phyloP scores from a whole-genome alignment of 2,113 vertebrate genomes.

The Propithecus coquereli region DNA sequence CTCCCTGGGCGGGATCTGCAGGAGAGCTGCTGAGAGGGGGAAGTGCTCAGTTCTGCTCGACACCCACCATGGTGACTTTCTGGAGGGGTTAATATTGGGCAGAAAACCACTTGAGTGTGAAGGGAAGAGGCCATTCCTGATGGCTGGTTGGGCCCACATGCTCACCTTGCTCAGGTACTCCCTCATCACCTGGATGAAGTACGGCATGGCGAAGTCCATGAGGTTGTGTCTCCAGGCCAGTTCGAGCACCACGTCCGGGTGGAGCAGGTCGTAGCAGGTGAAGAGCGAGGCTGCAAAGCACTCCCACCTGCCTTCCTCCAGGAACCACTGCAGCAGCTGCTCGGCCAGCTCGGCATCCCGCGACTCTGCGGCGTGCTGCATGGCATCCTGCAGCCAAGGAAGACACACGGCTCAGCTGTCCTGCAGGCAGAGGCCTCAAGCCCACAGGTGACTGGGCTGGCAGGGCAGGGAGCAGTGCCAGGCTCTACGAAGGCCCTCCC shows the following conservation, averaged over 20 bases:
- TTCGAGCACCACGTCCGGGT: conserved; percentile 91
- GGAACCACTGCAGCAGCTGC: conserved; percentile 92
- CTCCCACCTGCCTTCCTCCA: conserved; percentile 90
- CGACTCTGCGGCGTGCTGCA: conserved; percentile 92
- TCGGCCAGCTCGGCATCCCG: conserved; percentile 89
- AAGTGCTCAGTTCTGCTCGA: not conserved
- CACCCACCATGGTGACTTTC: not conserved
- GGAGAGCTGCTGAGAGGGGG: not conserved
- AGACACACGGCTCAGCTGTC: not conserved
- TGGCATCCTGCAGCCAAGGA: conserved; percentile 86
- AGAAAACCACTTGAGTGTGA: not conserved
- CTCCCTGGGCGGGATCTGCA: not conserved
- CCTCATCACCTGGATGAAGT: conserved; percentile 94
- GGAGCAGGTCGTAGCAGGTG: conserved; percentile 90
- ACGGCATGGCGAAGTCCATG: conserved; percentile 93
- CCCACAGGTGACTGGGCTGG: not conserved
- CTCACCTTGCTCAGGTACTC: conserved; percentile 92
- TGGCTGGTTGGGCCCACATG: not conserved
- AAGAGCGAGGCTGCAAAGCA: conserved; percentile 93
- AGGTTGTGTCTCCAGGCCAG: conserved; percentile 92
- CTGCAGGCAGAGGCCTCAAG: not conserved
- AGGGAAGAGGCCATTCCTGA: not conserved
- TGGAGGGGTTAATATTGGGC: not conserved
- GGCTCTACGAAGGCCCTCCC: not conserved
- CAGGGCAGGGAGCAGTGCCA: not conserved